Evolutionary conservation across 2,888 invertebrate species (phyloP).

Genomic region (Cancer borealis): DNA sequence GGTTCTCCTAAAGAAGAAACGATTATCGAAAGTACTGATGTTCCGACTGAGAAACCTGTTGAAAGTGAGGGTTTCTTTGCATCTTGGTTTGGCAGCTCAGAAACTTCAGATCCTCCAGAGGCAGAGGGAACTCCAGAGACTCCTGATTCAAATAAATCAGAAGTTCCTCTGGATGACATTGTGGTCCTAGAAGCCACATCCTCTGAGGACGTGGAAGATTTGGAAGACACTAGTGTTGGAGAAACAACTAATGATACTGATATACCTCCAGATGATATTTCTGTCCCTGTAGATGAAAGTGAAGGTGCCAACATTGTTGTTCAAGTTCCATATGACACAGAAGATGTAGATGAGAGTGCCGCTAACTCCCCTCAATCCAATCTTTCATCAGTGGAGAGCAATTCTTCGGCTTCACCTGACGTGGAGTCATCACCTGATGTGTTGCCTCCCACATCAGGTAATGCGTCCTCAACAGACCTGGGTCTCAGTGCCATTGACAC

Average conservation of each 20-base stretch:
- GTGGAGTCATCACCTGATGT: conserved; percentile 41
- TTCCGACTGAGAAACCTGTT: conserved; percentile 22
- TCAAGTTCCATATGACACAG: conserved; percentile 32
- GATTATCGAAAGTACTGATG: conserved; percentile 31
- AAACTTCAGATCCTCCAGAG: conserved; percentile 46
- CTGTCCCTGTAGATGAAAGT: conserved; percentile 55
- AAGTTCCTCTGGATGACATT: background rate
- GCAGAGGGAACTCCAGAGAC: conserved; percentile 30
- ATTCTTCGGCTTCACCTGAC: conserved; percentile 41
- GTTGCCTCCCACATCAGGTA: background rate
- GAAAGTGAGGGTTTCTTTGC: conserved; percentile 67
- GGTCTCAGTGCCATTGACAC: conserved; percentile 30
- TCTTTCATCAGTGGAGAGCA: conserved; percentile 63
- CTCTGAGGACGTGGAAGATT: conserved; percentile 45
- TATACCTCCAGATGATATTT: conserved; percentile 40
- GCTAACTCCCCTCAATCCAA: conserved; percentile 34
- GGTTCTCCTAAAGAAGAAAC: conserved; percentile 52
- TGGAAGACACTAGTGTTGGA: background rate
- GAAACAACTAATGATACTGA: conserved; percentile 45
- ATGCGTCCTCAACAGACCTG: conserved; percentile 35
- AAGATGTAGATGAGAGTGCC: conserved; percentile 51
- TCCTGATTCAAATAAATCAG: conserved; percentile 35
- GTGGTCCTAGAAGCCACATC: conserved; percentile 51
- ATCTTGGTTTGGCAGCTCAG: conserved; percentile 68
- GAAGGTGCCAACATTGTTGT: conserved; percentile 31